These are phyloP conservation scores for Apogon hyalosoma DNA, from an alignment of 2,797 vertebrate genomes.

Conservation along the genomic window DNA sequence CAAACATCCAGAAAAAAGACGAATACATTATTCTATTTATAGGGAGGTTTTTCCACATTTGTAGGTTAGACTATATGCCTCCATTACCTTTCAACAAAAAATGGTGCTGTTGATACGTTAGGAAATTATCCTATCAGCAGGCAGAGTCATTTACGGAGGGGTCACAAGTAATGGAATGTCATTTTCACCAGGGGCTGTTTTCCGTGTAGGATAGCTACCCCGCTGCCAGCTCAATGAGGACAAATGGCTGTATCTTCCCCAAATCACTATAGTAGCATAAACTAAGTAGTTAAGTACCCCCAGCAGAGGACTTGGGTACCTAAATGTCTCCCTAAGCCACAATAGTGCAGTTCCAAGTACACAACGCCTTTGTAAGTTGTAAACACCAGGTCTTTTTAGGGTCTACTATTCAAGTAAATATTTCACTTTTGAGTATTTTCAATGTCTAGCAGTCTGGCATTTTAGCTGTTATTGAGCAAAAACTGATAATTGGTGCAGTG, in stretches of 20 bases:
- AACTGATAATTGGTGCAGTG: too few relatives aligned
- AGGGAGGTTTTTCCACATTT: slow-evolving; percentile 43
- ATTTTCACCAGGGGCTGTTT: slow-evolving; percentile 80
- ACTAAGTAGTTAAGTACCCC: slow-evolving; percentile 64
- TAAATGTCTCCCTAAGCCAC: slow-evolving; percentile 44
- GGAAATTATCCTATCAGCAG: slow-evolving; percentile 64
- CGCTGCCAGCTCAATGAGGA: slow-evolving; percentile 63
- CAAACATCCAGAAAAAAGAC: slow-evolving; percentile 46
- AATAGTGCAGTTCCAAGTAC: slow-evolving; percentile 8
- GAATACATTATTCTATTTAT: slow-evolving; percentile 69
- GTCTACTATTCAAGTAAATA: not conserved
- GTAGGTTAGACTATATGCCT: slow-evolving; percentile 44
- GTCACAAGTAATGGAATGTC: slow-evolving; percentile 81
- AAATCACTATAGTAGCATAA: slow-evolving; percentile 65
- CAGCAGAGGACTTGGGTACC: slow-evolving; percentile 48
- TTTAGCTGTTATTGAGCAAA: too few relatives aligned
- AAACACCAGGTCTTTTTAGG: slow-evolving; percentile 10
- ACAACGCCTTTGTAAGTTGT: slow-evolving; percentile 7
- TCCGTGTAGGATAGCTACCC: slow-evolving; percentile 59
- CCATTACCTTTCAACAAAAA: slow-evolving; percentile 46
- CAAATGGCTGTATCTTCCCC: slow-evolving; percentile 63
- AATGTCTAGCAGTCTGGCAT: too few relatives aligned
- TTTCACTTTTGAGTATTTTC: too few relatives aligned
- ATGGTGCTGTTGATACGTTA: slow-evolving; percentile 27
- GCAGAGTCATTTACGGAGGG: slow-evolving; percentile 66